A percentile compares a stretch with the other conserved stretches of the same genome.
Conservation (phyloP, 2,113 vertebrate genomes). For the Loxodonta africana region DNA sequence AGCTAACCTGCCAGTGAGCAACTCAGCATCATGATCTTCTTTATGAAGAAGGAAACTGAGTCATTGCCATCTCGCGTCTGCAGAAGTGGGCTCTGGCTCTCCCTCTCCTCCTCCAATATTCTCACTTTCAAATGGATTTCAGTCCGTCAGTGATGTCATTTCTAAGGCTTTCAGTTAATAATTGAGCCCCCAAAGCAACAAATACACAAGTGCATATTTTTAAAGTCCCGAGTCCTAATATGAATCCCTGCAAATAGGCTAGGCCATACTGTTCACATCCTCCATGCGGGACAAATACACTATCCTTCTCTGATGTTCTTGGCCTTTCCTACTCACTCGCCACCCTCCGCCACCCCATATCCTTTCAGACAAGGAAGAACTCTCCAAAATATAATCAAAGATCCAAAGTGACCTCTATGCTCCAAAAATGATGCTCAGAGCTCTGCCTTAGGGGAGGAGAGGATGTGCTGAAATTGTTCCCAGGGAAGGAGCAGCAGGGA, state of each 20-base stretch:
- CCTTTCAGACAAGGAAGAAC: background rate
- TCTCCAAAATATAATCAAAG: background rate
- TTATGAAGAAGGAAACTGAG: constrained; percentile 74
- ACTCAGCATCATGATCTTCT: constrained; percentile 32
- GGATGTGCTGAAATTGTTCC: background rate
- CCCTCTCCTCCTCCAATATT: constrained; percentile 17
- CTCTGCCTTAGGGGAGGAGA: background rate
- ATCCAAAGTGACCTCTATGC: background rate
- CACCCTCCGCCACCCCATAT: background rate
- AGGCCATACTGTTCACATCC: background rate
- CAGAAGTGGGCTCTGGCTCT: constrained; percentile 60
- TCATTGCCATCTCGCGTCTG: constrained; percentile 65
- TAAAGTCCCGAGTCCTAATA: background rate
- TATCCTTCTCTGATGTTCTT: background rate
- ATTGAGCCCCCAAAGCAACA: background rate
- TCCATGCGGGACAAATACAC: background rate
- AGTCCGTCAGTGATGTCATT: background rate
- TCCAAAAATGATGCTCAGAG: background rate
- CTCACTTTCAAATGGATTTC: constrained; percentile 54
- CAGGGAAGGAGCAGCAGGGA: background rate
- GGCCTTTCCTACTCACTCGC: background rate
- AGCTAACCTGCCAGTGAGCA: constrained; percentile 67
- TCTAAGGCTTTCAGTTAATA: constrained; percentile 22
- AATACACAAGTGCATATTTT: background rate
- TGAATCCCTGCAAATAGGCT: background rate